A percentile compares a stretch with the other conserved stretches of the same genome.
Conservation (phyloP, 2,113 vertebrate genomes). For the Micromys minutus region DNA sequence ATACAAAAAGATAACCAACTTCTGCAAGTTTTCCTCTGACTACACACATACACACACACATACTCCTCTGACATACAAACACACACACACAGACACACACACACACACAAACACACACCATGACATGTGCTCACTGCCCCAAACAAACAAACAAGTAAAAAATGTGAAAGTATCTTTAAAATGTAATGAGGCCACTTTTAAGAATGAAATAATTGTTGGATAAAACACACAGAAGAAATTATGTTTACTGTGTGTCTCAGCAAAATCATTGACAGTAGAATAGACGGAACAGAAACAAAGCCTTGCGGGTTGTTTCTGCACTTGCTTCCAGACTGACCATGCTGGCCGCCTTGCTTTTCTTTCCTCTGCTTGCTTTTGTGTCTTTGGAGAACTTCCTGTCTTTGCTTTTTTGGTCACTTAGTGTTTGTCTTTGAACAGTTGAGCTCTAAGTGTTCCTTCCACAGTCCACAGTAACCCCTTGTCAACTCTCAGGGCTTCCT, state of each 20-base stretch:
- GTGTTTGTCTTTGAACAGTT: neutral
- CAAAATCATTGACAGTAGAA: neutral
- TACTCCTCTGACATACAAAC: neutral
- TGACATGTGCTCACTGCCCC: neutral
- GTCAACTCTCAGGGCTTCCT: too few relatives aligned
- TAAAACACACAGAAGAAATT: too few relatives aligned
- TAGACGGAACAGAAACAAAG: neutral
- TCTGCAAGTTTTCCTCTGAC: neutral
- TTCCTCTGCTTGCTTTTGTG: neutral
- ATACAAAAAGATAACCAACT: neutral
- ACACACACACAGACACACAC: neutral
- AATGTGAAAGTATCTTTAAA: neutral
- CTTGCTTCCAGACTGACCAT: neutral
- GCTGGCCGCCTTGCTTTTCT: neutral
- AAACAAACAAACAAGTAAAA: neutral
- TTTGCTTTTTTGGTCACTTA: too few relatives aligned
- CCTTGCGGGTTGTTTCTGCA: neutral
- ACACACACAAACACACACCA: neutral
- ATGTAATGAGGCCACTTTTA: neutral
- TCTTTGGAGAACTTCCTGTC: neutral
- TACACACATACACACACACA: neutral
- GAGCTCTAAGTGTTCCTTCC: neutral
- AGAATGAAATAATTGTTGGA: neutral
- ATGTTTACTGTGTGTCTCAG: neutral
- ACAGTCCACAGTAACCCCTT: neutral